Evolutionary conservation across 2,113 vertebrate species (phyloP).

Genomic region (Artemisiospiza belli): DNA sequence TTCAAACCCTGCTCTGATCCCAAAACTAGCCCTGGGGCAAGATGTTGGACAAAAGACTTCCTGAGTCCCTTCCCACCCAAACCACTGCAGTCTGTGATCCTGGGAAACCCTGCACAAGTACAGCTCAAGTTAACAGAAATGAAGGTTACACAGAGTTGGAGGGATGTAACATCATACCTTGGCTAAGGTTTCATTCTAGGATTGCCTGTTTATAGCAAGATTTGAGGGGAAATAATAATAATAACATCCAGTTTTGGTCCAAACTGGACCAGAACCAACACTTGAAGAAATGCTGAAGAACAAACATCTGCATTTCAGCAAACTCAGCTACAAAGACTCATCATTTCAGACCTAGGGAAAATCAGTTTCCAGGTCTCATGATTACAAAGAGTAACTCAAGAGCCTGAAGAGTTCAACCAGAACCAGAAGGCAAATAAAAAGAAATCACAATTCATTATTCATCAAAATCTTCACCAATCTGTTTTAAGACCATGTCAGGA

Average conservation of each 20-base stretch:
- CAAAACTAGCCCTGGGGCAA: neutral
- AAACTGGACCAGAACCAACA: constrained; percentile 1
- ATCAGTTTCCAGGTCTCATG: neutral
- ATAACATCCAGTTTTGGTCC: neutral
- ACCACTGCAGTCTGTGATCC: neutral
- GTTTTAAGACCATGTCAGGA: constrained; percentile 30
- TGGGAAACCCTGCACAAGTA: neutral
- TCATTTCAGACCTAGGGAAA: constrained; percentile 5
- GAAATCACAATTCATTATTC: constrained; percentile 54
- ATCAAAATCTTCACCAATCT: constrained; percentile 33
- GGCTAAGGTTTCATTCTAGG: neutral
- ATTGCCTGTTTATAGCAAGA: neutral
- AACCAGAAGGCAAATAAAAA: constrained; percentile 45
- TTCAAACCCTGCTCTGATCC: neutral
- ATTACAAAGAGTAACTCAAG: constrained; percentile 9
- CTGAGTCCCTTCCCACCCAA: neutral
- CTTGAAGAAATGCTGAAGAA: neutral
- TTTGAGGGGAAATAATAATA: neutral
- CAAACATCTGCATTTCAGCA: constrained; percentile 35
- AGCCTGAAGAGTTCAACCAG: constrained; percentile 19
- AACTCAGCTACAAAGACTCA: neutral
- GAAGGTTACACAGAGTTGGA: neutral
- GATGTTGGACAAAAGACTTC: neutral
- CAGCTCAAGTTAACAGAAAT: neutral
- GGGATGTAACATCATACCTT: neutral